Conservation (phyloP, 2,888 invertebrate species). For the Macaria notata region DNA sequence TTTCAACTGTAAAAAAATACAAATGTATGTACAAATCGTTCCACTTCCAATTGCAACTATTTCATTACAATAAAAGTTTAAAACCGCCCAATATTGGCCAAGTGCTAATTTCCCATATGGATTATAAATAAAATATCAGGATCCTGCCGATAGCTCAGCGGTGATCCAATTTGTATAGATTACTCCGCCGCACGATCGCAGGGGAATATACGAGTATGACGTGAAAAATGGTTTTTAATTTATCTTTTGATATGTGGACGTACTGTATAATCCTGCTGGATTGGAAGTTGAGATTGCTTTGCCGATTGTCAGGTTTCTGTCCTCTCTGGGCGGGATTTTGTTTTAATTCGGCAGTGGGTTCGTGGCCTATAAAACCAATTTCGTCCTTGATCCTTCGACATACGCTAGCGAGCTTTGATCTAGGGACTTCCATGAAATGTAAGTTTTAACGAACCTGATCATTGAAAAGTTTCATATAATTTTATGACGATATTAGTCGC, state of each 20-base stretch:
- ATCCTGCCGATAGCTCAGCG: constrained; percentile 49
- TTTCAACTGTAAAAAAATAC: too few species aligned
- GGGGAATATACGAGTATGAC: constrained; percentile 42
- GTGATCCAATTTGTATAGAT: constrained; percentile 58
- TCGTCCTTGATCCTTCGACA: too few species aligned
- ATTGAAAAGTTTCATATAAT: too few species aligned
- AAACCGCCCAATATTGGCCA: constrained; percentile 17
- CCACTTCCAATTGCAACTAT: too few species aligned
- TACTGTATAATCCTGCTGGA: constrained; percentile 14
- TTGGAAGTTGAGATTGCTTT: constrained; percentile 13
- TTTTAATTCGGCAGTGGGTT: not conserved
- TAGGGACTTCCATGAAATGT: too few species aligned
- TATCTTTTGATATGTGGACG: constrained; percentile 39
- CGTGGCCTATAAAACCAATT: too few species aligned
- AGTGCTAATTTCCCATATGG: constrained; percentile 45
- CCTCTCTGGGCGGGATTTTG: constrained; percentile 1
- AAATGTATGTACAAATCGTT: too few species aligned
- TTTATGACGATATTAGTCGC: too few species aligned
- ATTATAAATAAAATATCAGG: constrained; percentile 44
- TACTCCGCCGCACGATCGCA: constrained; percentile 41
- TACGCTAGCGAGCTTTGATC: too few species aligned
- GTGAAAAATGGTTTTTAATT: constrained; percentile 65
- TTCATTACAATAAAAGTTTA: constrained; percentile 11
- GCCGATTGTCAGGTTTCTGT: constrained; percentile 12
- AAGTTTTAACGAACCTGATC: too few species aligned